Percentiles rank a stretch among this genome's conserved stretches.
phyloP scores from a whole-genome alignment of 2,113 vertebrate genomes.

The Ia io region DNA sequence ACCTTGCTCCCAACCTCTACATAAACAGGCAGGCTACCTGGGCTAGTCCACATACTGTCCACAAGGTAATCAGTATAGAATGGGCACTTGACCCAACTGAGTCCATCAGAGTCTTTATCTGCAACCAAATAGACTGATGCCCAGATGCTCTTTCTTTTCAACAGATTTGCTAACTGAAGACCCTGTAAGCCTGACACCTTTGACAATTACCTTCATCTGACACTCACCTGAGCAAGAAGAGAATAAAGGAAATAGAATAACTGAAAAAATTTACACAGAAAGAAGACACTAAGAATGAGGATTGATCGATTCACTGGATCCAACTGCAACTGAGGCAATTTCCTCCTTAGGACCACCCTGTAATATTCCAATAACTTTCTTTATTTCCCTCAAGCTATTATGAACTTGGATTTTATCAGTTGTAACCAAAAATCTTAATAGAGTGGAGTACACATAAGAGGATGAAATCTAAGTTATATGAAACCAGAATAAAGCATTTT shows the following conservation, averaged over 20 bases:
- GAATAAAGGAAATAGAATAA: neutral
- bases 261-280: neutral
- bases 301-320: neutral
- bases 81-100: neutral
- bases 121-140: neutral
- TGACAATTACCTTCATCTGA: neutral
- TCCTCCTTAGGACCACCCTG: neutral
- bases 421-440: neutral
- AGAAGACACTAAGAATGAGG: neutral
- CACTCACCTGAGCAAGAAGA: neutral
- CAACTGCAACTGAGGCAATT: neutral
- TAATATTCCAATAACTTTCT: neutral
- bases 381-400: neutral
- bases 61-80: neutral
- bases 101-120: neutral
- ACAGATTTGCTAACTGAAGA: neutral
- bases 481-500: constrained; percentile 29
- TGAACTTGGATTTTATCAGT: neutral
- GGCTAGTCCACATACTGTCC: neutral
- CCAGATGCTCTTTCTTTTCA: neutral
- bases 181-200: neutral
- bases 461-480: neutral
- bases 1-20: neutral
- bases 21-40: neutral
- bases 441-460: neutral